Percentiles rank a stretch among this genome's conserved stretches.
Conservation (phyloP, 2,113 vertebrate species). For the Perognathus longimembris region DNA sequence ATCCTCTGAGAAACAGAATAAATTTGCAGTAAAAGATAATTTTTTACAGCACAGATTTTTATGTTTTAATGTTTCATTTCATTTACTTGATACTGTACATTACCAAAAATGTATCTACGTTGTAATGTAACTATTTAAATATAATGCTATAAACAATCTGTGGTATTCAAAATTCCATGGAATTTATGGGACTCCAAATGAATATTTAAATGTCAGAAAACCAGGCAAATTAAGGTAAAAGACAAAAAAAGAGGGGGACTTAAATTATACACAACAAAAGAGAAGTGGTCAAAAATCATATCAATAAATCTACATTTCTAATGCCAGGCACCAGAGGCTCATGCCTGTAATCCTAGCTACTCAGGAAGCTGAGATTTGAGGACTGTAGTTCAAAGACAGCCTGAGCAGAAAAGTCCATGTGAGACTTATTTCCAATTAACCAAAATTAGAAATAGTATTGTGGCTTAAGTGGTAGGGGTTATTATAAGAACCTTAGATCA, state of each 20-base stretch:
- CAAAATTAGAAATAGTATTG: too few species aligned
- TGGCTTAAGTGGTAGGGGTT: background rate
- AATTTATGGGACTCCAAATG: conserved; percentile 9
- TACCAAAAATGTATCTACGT: conserved; percentile 26
- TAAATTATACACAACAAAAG: background rate
- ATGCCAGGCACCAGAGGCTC: too few species aligned
- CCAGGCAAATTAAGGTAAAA: background rate
- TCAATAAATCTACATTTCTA: background rate
- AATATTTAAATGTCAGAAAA: conserved; percentile 56
- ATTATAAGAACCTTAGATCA: background rate
- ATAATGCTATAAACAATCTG: background rate
- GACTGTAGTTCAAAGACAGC: too few species aligned
- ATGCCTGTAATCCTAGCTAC: too few species aligned
- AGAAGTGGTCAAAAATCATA: background rate
- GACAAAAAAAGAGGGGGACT: background rate
- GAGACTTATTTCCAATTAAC: too few species aligned
- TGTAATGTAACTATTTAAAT: conserved; percentile 32
- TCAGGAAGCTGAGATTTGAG: too few species aligned
- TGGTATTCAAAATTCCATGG: conserved; percentile 31
- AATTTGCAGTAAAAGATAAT: conserved; percentile 28
- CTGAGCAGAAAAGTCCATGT: too few species aligned
- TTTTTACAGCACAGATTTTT: conserved; percentile 22
- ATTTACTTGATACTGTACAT: conserved; percentile 5
- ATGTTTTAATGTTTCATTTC: conserved; percentile 49
- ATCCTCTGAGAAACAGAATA: background rate